Conservation (phyloP, 2,888 invertebrate species). For the Brachyopa scutellaris region DNA sequence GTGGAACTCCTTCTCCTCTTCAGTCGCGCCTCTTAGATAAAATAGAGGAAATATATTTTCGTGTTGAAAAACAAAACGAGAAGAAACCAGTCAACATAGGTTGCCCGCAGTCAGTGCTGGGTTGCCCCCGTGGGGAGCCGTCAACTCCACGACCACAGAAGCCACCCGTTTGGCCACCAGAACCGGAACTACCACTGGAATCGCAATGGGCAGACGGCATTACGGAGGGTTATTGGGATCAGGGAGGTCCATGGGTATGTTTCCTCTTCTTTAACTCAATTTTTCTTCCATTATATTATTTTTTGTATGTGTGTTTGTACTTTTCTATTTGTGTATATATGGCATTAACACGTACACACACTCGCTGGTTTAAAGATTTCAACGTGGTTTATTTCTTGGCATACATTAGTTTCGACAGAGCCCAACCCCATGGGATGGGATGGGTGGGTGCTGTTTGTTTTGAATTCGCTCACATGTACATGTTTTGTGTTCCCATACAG, state of each 20-base stretch:
- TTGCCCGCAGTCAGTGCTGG: conserved; percentile 78
- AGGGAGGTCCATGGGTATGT: conserved; percentile 78
- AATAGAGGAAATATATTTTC: conserved; percentile 46
- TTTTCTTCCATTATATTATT: conserved; percentile 34
- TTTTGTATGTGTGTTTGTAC: neutral
- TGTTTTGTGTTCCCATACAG: neutral
- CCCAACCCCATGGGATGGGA: neutral
- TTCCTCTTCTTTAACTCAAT: conserved; percentile 35
- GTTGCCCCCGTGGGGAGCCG: conserved; percentile 77
- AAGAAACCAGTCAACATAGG: conserved; percentile 77
- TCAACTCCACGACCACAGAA: conserved; percentile 76
- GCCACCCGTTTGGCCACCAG: conserved; percentile 76
- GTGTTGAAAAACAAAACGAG: conserved; percentile 68
- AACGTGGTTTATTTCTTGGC: conserved; percentile 31
- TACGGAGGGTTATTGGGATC: conserved; percentile 78
- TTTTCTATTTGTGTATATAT: neutral
- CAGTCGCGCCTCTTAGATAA: conserved; percentile 27
- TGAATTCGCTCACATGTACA: neutral
- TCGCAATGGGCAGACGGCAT: conserved; percentile 78
- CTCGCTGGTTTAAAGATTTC: conserved; percentile 29
- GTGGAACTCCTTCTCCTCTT: neutral
- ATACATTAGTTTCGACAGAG: neutral
- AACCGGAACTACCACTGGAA: conserved; percentile 78
- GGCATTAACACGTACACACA: conserved; percentile 15
- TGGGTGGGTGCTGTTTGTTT: conserved; percentile 2